Evolutionary conservation across 37 sponge, comb jelly and placozoan species (phyloP).

Genomic region (Theonella swinhoei): DNA sequence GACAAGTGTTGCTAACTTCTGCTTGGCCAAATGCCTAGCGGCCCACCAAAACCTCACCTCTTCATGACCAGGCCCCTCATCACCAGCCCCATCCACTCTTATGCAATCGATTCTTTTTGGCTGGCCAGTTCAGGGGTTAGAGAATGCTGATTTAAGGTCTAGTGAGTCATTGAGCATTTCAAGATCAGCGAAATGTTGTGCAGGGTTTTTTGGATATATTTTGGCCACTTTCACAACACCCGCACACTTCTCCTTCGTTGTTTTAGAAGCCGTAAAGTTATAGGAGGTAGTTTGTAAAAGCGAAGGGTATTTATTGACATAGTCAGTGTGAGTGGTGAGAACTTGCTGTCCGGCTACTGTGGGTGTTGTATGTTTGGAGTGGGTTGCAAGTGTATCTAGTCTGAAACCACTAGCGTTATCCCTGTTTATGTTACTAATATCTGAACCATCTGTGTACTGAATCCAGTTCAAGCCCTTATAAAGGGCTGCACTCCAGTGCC

Average conservation of each 20-base stretch:
- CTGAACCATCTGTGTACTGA: constrained; percentile 23
- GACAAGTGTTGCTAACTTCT: constrained; percentile 2
- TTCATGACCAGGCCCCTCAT: constrained; percentile 42
- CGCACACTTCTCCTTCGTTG: constrained; percentile 30
- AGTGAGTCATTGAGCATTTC: background rate
- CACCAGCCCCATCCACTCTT: constrained; percentile 28
- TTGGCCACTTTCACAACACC: constrained; percentile 23
- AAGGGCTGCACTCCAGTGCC: constrained; percentile 39
- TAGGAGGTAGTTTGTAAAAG: constrained; percentile 42
- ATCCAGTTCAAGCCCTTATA: constrained; percentile 20
- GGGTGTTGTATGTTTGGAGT: constrained; percentile 19
- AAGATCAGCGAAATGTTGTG: constrained; percentile 1
- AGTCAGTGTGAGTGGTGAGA: constrained; percentile 31
- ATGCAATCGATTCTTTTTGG: background rate
- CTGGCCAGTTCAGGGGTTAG: background rate
- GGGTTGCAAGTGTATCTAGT: constrained; percentile 42
- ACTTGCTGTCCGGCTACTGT: constrained; percentile 23
- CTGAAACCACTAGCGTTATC: constrained; percentile 56
- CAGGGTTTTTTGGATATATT: constrained; percentile 12
- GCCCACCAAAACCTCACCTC: constrained; percentile 25
- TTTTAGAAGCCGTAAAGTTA: constrained; percentile 33
- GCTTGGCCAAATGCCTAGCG: background rate
- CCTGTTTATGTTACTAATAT: constrained; percentile 33
- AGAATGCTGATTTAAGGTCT: background rate
- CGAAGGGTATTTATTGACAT: constrained; percentile 41